phyloP scores from a whole-genome alignment of 2,113 vertebrate species.

The Odontesthes bonariensis region DNA sequence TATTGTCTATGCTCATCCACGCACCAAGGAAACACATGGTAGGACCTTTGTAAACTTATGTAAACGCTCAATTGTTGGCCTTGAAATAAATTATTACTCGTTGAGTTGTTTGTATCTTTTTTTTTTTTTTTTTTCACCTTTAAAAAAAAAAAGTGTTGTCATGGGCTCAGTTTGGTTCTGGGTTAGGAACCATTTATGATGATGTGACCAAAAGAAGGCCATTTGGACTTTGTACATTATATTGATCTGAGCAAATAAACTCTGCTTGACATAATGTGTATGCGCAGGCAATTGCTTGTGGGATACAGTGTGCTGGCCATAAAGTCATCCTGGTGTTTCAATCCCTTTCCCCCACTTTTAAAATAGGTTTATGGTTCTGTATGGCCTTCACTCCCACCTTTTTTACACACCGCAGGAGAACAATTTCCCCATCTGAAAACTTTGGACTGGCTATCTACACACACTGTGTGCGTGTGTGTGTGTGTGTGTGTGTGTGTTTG shows the following conservation, averaged over 20 bases:
- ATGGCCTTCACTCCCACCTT: slow-evolving; percentile 43
- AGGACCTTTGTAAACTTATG: too few relatives aligned
- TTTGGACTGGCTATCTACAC: slow-evolving; percentile 68
- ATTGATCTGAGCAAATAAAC: background rate
- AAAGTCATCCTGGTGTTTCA: slow-evolving; percentile 40
- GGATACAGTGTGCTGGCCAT: slow-evolving; percentile 11
- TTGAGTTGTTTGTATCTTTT: too few relatives aligned
- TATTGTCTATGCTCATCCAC: too few relatives aligned
- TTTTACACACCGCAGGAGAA: slow-evolving; percentile 19
- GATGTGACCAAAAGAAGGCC: background rate
- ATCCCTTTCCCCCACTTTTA: slow-evolving; percentile 42
- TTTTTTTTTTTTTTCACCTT: too few relatives aligned
- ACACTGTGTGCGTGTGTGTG: slow-evolving; percentile 21
- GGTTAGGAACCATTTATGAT: background rate
- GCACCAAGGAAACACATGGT: too few relatives aligned
- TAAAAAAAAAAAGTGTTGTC: background rate
- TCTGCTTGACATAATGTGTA: background rate
- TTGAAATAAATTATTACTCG: too few relatives aligned
- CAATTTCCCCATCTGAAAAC: slow-evolving; percentile 63
- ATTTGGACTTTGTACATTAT: background rate
- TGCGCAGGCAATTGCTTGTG: background rate
- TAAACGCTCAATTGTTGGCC: too few relatives aligned
- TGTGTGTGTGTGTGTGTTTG: too few relatives aligned
- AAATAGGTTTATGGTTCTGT: slow-evolving; percentile 59
- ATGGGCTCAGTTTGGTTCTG: background rate